Evolutionary conservation across 35 echinoderm and acorn worm genomes (phyloP), one percentile per base, ranked within the genome.

Genomic region (Diadema setosum): DNA sequence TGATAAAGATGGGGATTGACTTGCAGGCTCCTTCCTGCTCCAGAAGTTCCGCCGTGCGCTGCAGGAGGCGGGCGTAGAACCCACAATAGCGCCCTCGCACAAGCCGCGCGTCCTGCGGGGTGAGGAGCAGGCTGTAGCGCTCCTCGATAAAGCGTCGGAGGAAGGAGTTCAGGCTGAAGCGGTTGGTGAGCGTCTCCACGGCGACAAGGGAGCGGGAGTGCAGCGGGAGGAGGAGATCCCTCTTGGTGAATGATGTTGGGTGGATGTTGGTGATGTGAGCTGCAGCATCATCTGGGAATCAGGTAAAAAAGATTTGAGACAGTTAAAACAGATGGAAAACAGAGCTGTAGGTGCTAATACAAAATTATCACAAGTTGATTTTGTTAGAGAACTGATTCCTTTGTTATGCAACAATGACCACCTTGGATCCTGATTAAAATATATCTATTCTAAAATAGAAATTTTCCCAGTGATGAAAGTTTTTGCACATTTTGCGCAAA

Each of bases 11-110:
- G 11, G 73, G 73, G 25, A 78, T n/a, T 9, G 73, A 78, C 36
- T 78, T 78, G 73, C 73, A 78, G 7, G 73, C 73, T 41, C 44
- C 30, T 15, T 78, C 73, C 14, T 78, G 73, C 73, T 78, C 73
- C 14, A 78, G 73, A 9, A 78, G 30, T 1, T 39, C 40, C 11
- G 39, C 73, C 25, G 73, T 41, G 2, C 40, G 12, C 36, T 78
- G 73, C 33, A 78, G 34, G 2, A 78, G 73, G 39, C 73, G 12
- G 17, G 73, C 73, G 44, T 78, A 78, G 73, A 78, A 78, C 9
- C 73, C 73, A 78, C 73, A 78, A 41, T 78, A 78, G 27, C 73
- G 29, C 21, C 29, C 73, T 25, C 73, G 29, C 40, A 78, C 40
- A 15, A 78, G 39, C 34, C 16, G 21, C 11, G 40, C 37, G 7